phyloP scores from a whole-genome alignment of 2,888 invertebrate genomes.

The Torymus texanus region DNA sequence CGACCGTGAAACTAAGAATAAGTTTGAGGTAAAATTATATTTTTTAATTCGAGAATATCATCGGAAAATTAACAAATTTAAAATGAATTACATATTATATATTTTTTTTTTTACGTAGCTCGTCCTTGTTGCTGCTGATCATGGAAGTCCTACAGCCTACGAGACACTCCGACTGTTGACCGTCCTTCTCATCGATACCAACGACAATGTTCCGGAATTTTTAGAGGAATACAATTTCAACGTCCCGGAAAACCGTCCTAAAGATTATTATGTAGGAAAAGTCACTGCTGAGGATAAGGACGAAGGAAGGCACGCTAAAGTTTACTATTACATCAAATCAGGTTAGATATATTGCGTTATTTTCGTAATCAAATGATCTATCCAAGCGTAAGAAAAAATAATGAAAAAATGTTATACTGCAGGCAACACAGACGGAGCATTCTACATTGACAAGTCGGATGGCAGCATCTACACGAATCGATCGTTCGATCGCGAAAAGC shows the following conservation, averaged over 20 bases:
- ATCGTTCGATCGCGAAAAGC: slow-evolving; percentile 88
- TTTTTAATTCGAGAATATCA: neutral
- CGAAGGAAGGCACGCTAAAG: slow-evolving; percentile 86
- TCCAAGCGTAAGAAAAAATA: no score
- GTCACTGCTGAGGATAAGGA: slow-evolving; percentile 86
- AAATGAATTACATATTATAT: neutral
- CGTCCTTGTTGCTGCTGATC: slow-evolving; percentile 88
- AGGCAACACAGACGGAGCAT: slow-evolving; percentile 86
- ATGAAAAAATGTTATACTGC: slow-evolving; percentile 61
- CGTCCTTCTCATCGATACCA: slow-evolving; percentile 85
- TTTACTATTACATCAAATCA: slow-evolving; percentile 88
- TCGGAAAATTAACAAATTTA: neutral
- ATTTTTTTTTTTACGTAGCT: slow-evolving; percentile 76
- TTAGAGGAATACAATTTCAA: slow-evolving; percentile 82
- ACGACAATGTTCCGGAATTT: slow-evolving; percentile 89
- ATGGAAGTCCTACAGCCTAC: slow-evolving; percentile 87
- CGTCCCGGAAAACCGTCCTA: slow-evolving; percentile 82
- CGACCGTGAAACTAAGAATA: slow-evolving; percentile 84
- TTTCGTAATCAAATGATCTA: neutral
- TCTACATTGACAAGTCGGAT: slow-evolving; percentile 86
- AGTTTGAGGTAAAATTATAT: slow-evolving; percentile 77
- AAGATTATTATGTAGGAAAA: slow-evolving; percentile 77
- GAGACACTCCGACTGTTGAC: slow-evolving; percentile 86
- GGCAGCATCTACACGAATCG: slow-evolving; percentile 88
- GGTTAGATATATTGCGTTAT: slow-evolving; percentile 61